Conservation (phyloP, 2,797 vertebrate genomes). For the Leontocebus nigricollis region DNA sequence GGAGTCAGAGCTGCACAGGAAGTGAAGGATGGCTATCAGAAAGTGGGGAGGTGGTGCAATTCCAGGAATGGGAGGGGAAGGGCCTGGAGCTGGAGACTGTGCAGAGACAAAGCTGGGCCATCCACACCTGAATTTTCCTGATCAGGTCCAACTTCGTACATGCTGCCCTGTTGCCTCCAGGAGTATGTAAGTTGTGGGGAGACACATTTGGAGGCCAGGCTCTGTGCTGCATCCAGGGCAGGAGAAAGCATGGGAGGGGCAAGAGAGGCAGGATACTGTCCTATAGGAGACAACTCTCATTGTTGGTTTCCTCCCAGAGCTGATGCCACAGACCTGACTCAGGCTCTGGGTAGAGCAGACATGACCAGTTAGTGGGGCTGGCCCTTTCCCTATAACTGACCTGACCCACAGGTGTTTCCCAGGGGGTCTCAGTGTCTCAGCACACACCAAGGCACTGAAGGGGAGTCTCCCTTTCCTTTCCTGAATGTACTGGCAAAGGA, state of each 20-base stretch:
- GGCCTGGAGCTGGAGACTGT: not conserved
- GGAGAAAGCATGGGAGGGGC: not conserved
- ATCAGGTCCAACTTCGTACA: too few relatives aligned
- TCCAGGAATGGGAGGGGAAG: too few relatives aligned
- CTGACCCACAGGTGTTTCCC: too few relatives aligned
- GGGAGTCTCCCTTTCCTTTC: not conserved
- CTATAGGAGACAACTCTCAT: not conserved
- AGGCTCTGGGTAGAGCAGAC: not conserved
- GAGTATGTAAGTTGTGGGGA: not conserved
- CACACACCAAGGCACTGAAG: not conserved
- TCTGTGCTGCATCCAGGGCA: not conserved
- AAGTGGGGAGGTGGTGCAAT: fast-evolving
- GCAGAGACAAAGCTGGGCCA: not conserved
- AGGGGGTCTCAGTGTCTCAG: not conserved
- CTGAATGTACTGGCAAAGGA: not conserved
- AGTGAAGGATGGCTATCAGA: not conserved
- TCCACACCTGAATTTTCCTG: not conserved
- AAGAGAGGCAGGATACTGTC: not conserved
- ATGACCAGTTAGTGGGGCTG: fast-evolving
- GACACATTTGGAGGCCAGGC: too few relatives aligned
- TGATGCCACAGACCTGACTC: fast-evolving
- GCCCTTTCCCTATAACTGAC: not conserved
- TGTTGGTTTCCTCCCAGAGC: not conserved
- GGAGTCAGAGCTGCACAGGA: not conserved
- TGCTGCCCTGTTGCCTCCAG: fast-evolving